These are phyloP conservation scores for Porites lutea DNA, from an alignment of 64 coral and sea anemone species.

Conservation along the genomic window DNA sequence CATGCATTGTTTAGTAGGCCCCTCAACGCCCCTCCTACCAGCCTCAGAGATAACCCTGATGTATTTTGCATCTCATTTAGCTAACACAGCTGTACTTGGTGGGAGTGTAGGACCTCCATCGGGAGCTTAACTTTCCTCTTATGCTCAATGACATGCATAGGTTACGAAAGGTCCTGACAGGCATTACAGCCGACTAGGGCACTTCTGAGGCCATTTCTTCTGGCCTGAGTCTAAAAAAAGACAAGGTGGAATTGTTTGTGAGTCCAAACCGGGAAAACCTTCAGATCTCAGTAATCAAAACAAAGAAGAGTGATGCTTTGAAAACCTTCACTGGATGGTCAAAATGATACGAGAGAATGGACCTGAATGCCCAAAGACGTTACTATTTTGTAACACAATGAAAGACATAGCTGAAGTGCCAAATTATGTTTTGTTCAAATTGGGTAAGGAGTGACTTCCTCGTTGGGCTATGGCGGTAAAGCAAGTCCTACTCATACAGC, in stretches of 20 bases:
- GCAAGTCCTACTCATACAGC: too few relatives aligned
- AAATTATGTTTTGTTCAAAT: slow-evolving; percentile 8
- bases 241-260: slow-evolving; percentile 15
- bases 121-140: too few relatives aligned
- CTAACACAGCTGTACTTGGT: too few relatives aligned
- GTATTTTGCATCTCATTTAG: too few relatives aligned
- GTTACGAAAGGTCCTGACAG: too few relatives aligned
- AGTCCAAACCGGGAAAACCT: slow-evolving; percentile 38
- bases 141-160: too few relatives aligned
- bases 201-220: neutral
- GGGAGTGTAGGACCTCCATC: too few relatives aligned
- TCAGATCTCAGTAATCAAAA: neutral
- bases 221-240: neutral
- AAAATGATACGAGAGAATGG: neutral
- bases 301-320: neutral
- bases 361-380: neutral
- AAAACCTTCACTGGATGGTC: neutral
- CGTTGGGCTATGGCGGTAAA: too few relatives aligned
- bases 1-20: too few relatives aligned
- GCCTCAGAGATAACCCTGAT: too few relatives aligned
- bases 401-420: slow-evolving; percentile 29
- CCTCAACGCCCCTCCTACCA: too few relatives aligned
- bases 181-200: neutral
- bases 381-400: slow-evolving; percentile 26
- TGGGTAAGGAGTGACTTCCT: neutral